Conservation (phyloP, 2,888 invertebrate species). For the Calameuta filiformis region DNA sequence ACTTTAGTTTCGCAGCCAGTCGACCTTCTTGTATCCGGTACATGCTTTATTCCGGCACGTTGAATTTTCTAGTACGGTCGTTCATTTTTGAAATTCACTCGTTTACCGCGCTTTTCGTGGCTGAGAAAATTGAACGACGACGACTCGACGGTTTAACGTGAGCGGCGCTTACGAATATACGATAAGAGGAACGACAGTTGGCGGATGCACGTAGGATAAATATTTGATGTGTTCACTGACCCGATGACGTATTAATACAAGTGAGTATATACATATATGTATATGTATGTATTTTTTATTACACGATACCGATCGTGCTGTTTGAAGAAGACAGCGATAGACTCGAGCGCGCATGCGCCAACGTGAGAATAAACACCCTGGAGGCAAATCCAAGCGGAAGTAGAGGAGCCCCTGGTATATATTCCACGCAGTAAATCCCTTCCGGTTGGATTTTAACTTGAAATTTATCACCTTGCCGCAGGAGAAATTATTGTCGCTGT, state of each 20-base stretch:
- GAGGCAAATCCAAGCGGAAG: conserved; percentile 27
- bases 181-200: background rate
- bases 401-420: conserved; percentile 34
- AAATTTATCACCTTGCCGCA: conserved; percentile 51
- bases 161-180: background rate
- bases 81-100: background rate
- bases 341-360: background rate
- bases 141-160: background rate
- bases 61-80: background rate
- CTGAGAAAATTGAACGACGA: background rate
- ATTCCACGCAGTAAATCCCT: conserved; percentile 53
- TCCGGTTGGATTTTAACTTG: conserved; percentile 58
- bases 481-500: conserved; percentile 53
- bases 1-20: background rate
- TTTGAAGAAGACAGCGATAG: background rate
- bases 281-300: background rate
- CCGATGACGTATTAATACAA: too few species aligned
- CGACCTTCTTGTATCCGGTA: background rate
- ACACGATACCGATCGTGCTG: background rate
- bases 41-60: background rate
- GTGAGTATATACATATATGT: background rate
- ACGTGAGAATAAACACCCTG: conserved; percentile 13
- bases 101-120: background rate
- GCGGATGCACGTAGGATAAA: background rate
- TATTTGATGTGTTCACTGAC: background rate